phyloP scores from a whole-genome alignment of 2,888 invertebrate genomes.

The Troides oblongomaculatus region DNA sequence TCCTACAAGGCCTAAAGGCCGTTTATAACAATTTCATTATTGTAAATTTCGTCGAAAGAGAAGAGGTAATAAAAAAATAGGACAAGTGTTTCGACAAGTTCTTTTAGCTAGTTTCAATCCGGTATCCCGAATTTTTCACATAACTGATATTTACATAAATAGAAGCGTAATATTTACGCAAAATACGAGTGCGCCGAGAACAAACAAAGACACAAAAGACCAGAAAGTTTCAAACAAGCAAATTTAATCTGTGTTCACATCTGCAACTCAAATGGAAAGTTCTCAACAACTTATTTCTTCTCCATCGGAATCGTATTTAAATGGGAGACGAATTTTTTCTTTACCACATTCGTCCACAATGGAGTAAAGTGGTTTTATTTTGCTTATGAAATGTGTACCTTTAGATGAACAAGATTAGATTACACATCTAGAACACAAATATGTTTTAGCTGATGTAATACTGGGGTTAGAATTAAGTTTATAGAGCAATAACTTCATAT shows the following conservation, averaged over 20 bases:
- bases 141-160: not conserved
- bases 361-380: not conserved
- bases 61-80: too few species aligned
- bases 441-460: too few species aligned
- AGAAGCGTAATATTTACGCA: not conserved
- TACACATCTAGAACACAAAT: too few species aligned
- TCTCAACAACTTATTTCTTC: slow-evolving; percentile 10
- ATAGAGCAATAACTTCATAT: too few species aligned
- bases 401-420: not conserved
- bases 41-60: too few species aligned
- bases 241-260: not conserved
- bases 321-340: not conserved
- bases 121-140: too few species aligned
- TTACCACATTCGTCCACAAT: not conserved
- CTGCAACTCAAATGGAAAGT: slow-evolving; percentile 9
- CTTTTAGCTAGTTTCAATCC: too few species aligned
- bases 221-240: not conserved
- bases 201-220: not conserved
- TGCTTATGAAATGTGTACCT: not conserved
- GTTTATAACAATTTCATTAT: too few species aligned
- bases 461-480: too few species aligned
- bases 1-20: too few species aligned
- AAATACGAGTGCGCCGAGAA: not conserved
- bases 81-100: too few species aligned
- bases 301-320: not conserved